Conservation (phyloP, 2,113 vertebrate species). For the Chloropsis cyanopogon region DNA sequence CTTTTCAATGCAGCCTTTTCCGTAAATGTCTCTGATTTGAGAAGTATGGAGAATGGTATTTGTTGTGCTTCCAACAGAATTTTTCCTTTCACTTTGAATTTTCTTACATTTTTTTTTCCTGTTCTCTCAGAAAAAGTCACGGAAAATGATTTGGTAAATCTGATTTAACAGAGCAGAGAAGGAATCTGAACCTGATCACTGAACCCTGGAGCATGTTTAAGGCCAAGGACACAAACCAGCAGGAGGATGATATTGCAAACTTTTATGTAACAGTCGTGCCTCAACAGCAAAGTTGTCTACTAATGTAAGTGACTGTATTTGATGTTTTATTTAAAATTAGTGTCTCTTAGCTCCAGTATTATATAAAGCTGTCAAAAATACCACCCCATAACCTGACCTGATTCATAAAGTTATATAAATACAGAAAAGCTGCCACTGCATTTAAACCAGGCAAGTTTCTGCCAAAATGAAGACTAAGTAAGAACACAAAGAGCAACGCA, state of each 20-base stretch:
- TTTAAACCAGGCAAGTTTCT: not conserved
- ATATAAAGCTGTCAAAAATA: not conserved
- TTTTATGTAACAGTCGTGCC: not conserved
- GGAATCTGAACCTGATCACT: not conserved
- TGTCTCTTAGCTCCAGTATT: not conserved
- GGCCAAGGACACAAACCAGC: not conserved
- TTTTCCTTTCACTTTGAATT: not conserved
- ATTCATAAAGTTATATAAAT: not conserved
- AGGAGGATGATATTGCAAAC: not conserved
- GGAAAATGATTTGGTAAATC: not conserved
- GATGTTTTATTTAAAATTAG: slow-evolving; percentile 24
- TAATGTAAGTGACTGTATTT: not conserved
- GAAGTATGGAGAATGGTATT: not conserved
- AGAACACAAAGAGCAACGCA: not conserved
- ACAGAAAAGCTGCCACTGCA: not conserved
- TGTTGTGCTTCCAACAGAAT: not conserved
- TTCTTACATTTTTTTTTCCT: not conserved
- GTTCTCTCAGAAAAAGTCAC: not conserved
- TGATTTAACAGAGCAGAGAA: not conserved
- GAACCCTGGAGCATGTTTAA: not conserved
- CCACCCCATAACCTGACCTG: not conserved
- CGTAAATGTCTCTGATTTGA: not conserved
- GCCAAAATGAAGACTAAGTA: not conserved
- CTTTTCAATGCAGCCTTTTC: not conserved
- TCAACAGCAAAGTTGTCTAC: not conserved